Evolutionary conservation across 2,888 invertebrate genomes (phyloP).

Genomic region (Venustoraphidia nigricollis): DNA sequence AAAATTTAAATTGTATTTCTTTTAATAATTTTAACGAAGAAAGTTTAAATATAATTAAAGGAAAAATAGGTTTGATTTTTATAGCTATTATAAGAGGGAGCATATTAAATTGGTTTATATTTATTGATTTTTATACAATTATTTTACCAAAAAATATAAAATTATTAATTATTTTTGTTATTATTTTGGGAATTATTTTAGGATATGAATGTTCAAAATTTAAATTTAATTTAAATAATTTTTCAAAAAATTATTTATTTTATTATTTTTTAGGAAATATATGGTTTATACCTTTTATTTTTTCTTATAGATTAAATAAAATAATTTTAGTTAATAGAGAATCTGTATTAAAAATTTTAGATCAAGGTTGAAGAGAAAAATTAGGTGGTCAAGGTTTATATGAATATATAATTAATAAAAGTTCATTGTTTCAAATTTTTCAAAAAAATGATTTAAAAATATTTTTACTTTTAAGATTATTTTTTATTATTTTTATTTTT

Average conservation of each 20-base stretch:
- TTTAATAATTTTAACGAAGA: constrained; percentile 35
- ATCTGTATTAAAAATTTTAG: constrained; percentile 30
- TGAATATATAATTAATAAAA: constrained; percentile 26
- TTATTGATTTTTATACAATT: constrained; percentile 31
- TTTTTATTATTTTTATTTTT: constrained; percentile 21
- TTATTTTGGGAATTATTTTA: constrained; percentile 24
- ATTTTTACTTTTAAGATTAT: constrained; percentile 31
- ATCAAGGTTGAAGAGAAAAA: constrained; percentile 34
- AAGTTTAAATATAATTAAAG: constrained; percentile 29
- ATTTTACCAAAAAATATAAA: constrained; percentile 32
- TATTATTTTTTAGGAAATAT: constrained; percentile 27
- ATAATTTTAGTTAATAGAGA: constrained; percentile 7
- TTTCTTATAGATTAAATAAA: too few species aligned
- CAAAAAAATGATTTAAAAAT: constrained; percentile 35
- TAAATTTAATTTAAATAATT: constrained; percentile 27
- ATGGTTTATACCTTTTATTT: constrained; percentile 18
- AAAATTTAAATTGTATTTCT: constrained; percentile 28
- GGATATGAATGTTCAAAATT: constrained; percentile 29
- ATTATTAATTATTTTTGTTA: constrained; percentile 32
- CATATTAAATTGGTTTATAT: constrained; percentile 34
- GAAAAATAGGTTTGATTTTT: constrained; percentile 28
- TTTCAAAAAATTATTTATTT: constrained; percentile 25
- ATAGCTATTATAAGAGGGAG: constrained; percentile 32
- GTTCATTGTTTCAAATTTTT: constrained; percentile 25
- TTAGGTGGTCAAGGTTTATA: constrained; percentile 30